Evolutionary conservation across 2,113 vertebrate genomes (phyloP).

Genomic region (Bagarius yarrelli): DNA sequence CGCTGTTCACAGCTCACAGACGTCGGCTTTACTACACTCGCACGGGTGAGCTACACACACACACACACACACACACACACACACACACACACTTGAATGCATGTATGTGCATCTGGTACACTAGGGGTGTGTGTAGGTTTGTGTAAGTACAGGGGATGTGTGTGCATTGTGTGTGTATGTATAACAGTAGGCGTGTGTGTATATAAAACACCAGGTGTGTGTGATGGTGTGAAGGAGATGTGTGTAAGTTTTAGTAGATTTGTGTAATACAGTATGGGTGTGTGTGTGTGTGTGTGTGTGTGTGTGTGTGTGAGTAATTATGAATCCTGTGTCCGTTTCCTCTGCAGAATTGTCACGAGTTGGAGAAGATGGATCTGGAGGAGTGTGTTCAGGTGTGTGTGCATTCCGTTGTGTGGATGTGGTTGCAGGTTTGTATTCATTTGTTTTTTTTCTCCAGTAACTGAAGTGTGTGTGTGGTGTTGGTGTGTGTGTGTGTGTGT

Average conservation of each 20-base stretch:
- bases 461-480: no score
- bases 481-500: not conserved
- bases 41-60: slow-evolving; percentile 78
- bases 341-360: slow-evolving; percentile 92
- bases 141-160: no score
- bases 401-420: not conserved
- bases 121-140: no score
- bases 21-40: slow-evolving; percentile 93
- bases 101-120: no score
- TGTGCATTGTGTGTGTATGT: not conserved
- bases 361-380: slow-evolving; percentile 99
- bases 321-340: slow-evolving; percentile 32
- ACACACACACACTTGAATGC: slow-evolving; percentile 3
- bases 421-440: no score
- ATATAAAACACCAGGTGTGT: no score
- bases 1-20: slow-evolving; percentile 97
- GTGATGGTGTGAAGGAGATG: not conserved
- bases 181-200: not conserved
- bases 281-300: not conserved
- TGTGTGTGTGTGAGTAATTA: no score
- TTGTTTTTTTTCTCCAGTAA: not conserved
- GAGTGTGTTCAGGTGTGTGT: slow-evolving; percentile 93
- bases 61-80: not conserved
- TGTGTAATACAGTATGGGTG: no score
- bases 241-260: no score